Evolutionary conservation across 2,113 vertebrate species (phyloP), one percentile per base, ranked within the genome.

Genomic region (Saccopteryx leptura): DNA sequence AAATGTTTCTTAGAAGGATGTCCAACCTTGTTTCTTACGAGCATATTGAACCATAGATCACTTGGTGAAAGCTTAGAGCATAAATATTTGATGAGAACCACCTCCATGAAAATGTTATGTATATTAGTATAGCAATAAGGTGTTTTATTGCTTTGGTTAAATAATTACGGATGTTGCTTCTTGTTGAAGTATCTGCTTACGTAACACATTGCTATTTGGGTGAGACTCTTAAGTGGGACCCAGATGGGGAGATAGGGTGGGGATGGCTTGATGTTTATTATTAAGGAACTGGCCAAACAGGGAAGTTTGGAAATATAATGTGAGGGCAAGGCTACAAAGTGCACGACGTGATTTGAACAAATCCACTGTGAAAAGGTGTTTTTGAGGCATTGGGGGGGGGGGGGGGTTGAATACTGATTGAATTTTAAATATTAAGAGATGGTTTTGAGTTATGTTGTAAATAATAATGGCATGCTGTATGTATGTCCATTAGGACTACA

Each of bases 251-350:
- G 54, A 60, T 19, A 50, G 5, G 26, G 21, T 75, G 56, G 69
- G 54, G 80, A 56, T 52, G 65, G 50, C 60, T 4, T 66, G 10
- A 60, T 78, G 46, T 88, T 90, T 61, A 56, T 56, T 60, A 81
- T 58, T 50, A 78, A 93, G 94, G 85, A 92, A 72, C 78, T 56
- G 85, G 74, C 63, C n/a, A 11, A 23, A 63, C 63, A 63, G 82
- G 54, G 83, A 56, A 15, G 5, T 50, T 50, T 69, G 31, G 93
- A 81, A 66, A 80, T 23, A 52, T 0, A 28, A 5, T 11, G 9
- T 50, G 60, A 68, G 74, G 31, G 39, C 63, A 24, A 7, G 74
- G 58, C 58, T 10, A 9, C 50, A 63, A 11, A 48, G 54, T 19
- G 28, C 87, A 4, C 33, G 21, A 19, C 21, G 8, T 4, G 48